Evolutionary conservation across 2,888 invertebrate species (phyloP).

Genomic region (Acheta domesticus): DNA sequence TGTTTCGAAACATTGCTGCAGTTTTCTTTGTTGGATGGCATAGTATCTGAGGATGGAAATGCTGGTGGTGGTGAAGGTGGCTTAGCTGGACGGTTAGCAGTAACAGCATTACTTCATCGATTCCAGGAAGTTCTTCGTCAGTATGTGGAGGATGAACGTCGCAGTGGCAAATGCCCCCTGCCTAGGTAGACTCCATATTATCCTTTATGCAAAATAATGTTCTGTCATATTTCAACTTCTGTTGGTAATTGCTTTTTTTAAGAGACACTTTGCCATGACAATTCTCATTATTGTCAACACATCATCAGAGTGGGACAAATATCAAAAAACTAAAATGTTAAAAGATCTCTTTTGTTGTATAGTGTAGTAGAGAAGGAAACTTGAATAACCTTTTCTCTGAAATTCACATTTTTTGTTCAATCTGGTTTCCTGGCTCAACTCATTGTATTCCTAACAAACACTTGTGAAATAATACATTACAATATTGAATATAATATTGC

Average conservation of each 20-base stretch:
- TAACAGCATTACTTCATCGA: constrained; percentile 85
- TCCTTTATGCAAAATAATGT: background rate
- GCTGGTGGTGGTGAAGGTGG: constrained; percentile 52
- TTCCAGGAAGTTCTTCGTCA: constrained; percentile 89
- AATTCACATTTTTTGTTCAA: too few relatives aligned
- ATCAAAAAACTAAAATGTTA: too few relatives aligned
- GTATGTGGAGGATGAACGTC: constrained; percentile 79
- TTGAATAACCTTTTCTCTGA: too few relatives aligned
- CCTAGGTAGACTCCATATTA: constrained; percentile 60
- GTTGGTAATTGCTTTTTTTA: background rate
- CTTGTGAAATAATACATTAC: too few relatives aligned
- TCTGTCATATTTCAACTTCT: background rate
- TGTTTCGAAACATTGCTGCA: constrained; percentile 95
- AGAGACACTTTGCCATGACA: too few relatives aligned
- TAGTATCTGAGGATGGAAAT: constrained; percentile 49
- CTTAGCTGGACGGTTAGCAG: constrained; percentile 73
- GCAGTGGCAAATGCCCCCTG: constrained; percentile 80
- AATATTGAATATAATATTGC: too few relatives aligned
- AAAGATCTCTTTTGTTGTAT: too few relatives aligned
- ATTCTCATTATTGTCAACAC: too few relatives aligned
- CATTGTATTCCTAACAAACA: too few relatives aligned
- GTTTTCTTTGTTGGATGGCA: constrained; percentile 81
- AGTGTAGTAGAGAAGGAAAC: too few relatives aligned
- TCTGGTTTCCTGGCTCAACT: too few relatives aligned
- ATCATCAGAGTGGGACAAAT: too few relatives aligned